phyloP scores from a whole-genome alignment of 30 jellyfish, hydroid and myxozoan species.

The Turritopsis rubra region DNA sequence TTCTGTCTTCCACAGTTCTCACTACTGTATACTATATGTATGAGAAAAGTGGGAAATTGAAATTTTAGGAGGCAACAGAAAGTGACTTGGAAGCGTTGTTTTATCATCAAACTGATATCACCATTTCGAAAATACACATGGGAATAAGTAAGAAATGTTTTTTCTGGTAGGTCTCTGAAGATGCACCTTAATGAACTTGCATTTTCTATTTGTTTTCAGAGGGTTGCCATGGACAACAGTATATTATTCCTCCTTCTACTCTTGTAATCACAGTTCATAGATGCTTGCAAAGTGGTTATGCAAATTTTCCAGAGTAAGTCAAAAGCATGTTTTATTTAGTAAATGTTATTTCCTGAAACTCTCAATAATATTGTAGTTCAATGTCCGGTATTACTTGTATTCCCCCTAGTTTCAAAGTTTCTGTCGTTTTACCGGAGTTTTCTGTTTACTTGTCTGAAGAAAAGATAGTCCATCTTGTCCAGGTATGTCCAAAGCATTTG shows the following conservation, averaged over 20 bases:
- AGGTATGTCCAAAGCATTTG: conserved; percentile 10
- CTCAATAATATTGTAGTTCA: background rate
- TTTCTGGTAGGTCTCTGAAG: too few species aligned
- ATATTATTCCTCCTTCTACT: conserved; percentile 16
- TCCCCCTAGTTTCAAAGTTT: conserved; percentile 11
- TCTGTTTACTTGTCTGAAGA: conserved; percentile 16
- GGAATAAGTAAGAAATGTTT: background rate
- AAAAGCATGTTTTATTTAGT: background rate
- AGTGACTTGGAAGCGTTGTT: conserved; percentile 27
- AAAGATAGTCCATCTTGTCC: conserved; percentile 2
- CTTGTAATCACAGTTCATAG: conserved; percentile 15
- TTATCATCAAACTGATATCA: conserved; percentile 26
- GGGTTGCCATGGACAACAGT: too few species aligned
- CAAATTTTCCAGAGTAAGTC: conserved; percentile 41
- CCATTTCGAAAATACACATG: background rate
- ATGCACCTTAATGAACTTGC: too few species aligned
- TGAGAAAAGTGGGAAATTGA: background rate
- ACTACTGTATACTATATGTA: background rate
- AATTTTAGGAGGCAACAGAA: conserved; percentile 28
- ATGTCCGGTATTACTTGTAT: too few species aligned
- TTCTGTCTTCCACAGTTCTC: background rate
- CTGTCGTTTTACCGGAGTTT: conserved; percentile 7
- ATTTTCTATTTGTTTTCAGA: background rate
- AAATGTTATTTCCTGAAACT: background rate
- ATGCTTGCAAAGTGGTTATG: conserved; percentile 35